Evolutionary conservation across 35 echinoderm and acorn worm genomes (phyloP).

Genomic region (Stichopus chloronotus): DNA sequence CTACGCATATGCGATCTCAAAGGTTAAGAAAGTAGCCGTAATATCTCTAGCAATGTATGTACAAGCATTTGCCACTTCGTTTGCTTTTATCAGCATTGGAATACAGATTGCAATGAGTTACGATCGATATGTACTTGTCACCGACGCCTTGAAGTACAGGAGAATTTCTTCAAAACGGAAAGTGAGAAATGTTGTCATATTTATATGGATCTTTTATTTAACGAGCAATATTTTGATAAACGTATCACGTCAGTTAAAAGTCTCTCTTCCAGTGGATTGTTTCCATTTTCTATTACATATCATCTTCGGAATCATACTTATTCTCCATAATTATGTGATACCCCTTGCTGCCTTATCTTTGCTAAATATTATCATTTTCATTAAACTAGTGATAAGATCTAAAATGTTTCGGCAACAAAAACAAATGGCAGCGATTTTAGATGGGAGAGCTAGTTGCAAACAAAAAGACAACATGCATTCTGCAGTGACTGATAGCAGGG

Average conservation of each 20-base stretch:
- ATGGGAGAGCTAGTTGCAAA: not conserved
- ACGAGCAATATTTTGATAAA: no score
- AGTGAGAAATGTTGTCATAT: not conserved
- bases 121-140: not conserved
- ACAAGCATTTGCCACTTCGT: no score
- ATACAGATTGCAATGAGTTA: conserved; percentile 11
- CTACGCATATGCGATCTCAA: not conserved
- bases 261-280: not conserved
- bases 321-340: not conserved
- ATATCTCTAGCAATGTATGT: not conserved
- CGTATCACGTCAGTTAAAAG: not conserved
- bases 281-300: not conserved
- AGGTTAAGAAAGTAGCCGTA: no score
- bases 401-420: not conserved
- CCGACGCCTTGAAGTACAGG: not conserved
- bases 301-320: not conserved
- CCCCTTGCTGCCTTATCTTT: not conserved
- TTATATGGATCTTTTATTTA: not conserved
- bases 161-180: not conserved
- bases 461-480: not conserved
- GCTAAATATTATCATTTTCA: not conserved
- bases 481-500: not conserved
- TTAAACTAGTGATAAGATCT: not conserved
- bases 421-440: not conserved
- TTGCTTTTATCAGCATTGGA: not conserved